Conservation (phyloP, 2,888 invertebrate species). For the Hanleya hanleyi region DNA sequence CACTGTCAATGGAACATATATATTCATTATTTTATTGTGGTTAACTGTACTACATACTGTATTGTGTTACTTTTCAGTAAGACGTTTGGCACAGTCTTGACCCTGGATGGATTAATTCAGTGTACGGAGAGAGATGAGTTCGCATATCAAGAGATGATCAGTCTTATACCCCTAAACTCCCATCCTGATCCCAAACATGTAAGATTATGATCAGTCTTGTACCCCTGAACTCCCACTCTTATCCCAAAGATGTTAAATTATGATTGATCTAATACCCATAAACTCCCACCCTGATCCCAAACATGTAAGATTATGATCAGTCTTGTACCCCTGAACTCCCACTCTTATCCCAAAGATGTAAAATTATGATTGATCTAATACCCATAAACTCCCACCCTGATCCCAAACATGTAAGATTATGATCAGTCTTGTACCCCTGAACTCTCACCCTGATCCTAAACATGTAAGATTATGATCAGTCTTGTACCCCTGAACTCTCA, state of each 20-base stretch:
- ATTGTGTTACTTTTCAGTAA: constrained; percentile 13
- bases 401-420: neutral
- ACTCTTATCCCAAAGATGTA: neutral
- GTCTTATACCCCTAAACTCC: constrained; percentile 18
- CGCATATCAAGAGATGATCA: constrained; percentile 25
- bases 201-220: too few species aligned
- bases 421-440: neutral
- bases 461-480: neutral
- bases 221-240: neutral
- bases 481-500: too few species aligned
- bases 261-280: too few species aligned
- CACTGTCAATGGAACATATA: too few species aligned
- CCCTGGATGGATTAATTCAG: constrained; percentile 24
- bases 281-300: constrained; percentile 9
- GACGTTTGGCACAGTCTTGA: constrained; percentile 23
- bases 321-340: neutral
- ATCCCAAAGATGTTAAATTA: neutral
- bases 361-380: too few species aligned
- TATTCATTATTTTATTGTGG: too few species aligned
- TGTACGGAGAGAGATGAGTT: constrained; percentile 30
- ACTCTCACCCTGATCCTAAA: neutral
- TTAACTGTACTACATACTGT: too few species aligned
- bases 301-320: neutral
- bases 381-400: neutral
- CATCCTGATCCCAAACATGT: constrained; percentile 27